Conservation (phyloP, 1,140 invertebrate species). For the Drosophila yakuba region DNA sequence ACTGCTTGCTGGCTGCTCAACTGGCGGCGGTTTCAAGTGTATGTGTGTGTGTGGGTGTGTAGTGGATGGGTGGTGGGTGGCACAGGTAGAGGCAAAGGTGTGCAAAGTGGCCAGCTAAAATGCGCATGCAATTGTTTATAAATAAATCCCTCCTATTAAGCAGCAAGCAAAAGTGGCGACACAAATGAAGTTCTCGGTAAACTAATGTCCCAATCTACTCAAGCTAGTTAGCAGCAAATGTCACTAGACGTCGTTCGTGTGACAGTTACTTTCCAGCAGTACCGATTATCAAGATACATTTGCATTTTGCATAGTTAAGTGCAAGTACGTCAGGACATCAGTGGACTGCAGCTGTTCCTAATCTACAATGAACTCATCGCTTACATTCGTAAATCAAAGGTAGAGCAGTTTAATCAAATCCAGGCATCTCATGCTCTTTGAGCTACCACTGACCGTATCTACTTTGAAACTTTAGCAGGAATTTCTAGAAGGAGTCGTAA, state of each 20-base stretch:
- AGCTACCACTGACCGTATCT: background rate
- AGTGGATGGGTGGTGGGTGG: background rate
- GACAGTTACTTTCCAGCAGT: background rate
- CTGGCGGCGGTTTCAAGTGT: background rate
- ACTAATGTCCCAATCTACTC: background rate
- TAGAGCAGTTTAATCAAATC: background rate
- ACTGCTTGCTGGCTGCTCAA: constrained; percentile 6
- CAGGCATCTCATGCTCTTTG: too few relatives aligned
- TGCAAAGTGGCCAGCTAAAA: constrained; percentile 37
- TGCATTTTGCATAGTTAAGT: too few relatives aligned
- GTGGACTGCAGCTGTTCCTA: too few relatives aligned
- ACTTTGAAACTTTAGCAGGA: background rate
- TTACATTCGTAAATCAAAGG: too few relatives aligned
- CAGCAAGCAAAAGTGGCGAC: background rate
- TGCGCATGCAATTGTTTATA: constrained; percentile 43
- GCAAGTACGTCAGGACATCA: too few relatives aligned
- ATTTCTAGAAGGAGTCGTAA: background rate
- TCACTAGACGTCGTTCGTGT: background rate
- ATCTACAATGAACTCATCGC: too few relatives aligned
- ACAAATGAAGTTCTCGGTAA: constrained; percentile 16
- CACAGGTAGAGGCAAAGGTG: constrained; percentile 23
- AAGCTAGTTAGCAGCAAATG: background rate
- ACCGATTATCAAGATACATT: too few relatives aligned
- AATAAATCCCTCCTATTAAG: constrained; percentile 41
- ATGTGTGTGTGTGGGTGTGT: background rate